phyloP scores from a whole-genome alignment of 2,888 invertebrate genomes.

The Sinhomidia bicolor region DNA sequence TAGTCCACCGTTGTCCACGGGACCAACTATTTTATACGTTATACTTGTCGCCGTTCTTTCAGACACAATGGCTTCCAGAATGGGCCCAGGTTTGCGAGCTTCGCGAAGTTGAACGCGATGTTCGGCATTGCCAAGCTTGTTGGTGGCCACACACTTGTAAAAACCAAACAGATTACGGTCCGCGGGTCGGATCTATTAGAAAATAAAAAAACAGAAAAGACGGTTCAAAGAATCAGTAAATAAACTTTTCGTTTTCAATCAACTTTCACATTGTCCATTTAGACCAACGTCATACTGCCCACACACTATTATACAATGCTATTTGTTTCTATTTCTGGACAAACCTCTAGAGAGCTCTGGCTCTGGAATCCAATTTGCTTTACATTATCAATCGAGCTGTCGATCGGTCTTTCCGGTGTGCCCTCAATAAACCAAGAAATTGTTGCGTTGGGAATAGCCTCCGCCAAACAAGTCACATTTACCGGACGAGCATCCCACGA shows the following conservation, averaged over 20 bases:
- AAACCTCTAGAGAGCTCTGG: conserved; percentile 85
- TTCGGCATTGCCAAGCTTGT: conserved; percentile 87
- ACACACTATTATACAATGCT: too few species aligned
- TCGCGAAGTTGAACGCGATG: conserved; percentile 88
- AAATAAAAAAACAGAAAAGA: conserved; percentile 14
- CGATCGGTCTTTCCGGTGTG: conserved; percentile 80
- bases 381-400: conserved; percentile 83
- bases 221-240: too few species aligned
- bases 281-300: too few species aligned
- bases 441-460: conserved; percentile 94
- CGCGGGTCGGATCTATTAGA: conserved; percentile 83
- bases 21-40: conserved; percentile 89
- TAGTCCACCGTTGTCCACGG: conserved; percentile 88
- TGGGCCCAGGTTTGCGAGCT: conserved; percentile 87
- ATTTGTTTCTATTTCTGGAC: too few species aligned
- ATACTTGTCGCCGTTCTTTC: conserved; percentile 88
- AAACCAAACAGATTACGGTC: conserved; percentile 87
- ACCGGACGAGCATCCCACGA: conserved; percentile 91
- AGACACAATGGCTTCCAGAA: conserved; percentile 87
- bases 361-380: conserved; percentile 87
- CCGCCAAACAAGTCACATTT: conserved; percentile 94
- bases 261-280: too few species aligned
- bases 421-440: conserved; percentile 89
- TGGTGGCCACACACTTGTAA: conserved; percentile 92
- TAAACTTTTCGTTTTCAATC: too few species aligned